Percentiles rank a stretch among this genome's conserved stretches.
Conservation (phyloP, 2,797 vertebrate species). For the Labroides dimidiatus region DNA sequence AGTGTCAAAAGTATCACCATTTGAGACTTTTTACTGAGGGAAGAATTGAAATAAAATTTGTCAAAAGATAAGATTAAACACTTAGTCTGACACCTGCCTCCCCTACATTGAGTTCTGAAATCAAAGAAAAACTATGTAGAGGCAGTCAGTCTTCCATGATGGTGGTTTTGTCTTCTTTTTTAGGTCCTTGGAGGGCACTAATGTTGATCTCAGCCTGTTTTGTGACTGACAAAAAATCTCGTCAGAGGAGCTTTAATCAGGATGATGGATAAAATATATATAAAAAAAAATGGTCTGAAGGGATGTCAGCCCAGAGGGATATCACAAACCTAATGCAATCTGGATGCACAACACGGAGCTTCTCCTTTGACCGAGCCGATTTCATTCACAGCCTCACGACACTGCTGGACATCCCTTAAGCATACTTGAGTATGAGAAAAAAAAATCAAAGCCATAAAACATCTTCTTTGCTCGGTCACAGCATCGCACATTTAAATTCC, state of each 20-base stretch:
- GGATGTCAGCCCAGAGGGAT: neutral
- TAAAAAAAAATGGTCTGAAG: conserved; percentile 3
- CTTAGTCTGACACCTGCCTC: no score
- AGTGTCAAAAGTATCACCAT: no score
- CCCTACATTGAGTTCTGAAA: no score
- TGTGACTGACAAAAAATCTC: no score
- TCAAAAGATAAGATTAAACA: no score
- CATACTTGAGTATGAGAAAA: conserved; percentile 1
- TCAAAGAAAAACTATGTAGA: no score
- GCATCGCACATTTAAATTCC: conserved; percentile 37
- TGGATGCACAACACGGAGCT: conserved; percentile 5
- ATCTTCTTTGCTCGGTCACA: conserved; percentile 12
- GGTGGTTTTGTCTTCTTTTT: no score
- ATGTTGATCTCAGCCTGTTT: no score
- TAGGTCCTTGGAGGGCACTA: no score
- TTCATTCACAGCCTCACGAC: neutral
- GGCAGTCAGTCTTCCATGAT: no score
- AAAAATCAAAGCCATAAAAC: conserved; percentile 9
- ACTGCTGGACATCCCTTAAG: conserved; percentile 16
- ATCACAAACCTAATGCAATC: neutral
- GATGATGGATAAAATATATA: neutral
- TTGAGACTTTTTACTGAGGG: no score
- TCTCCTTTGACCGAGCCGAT: neutral
- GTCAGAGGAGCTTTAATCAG: neutral
- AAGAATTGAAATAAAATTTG: no score